Conservation (phyloP, 2,113 vertebrate species). For the Oncorhynchus gorbuscha region DNA sequence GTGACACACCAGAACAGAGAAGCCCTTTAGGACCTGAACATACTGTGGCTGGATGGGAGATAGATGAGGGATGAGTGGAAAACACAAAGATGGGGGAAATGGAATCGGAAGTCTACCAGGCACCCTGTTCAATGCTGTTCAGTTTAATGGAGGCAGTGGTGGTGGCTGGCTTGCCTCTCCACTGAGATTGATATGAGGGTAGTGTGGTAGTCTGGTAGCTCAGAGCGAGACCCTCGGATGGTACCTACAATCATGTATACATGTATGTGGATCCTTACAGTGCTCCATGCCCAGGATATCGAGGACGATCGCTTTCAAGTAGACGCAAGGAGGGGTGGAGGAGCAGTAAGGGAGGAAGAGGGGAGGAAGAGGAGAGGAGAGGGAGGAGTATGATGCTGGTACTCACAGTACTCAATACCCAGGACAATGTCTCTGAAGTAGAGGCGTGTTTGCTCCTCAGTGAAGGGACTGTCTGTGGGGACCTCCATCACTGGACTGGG, state of each 20-base stretch:
- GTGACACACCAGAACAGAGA: not conserved
- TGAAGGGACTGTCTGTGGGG: conserved; percentile 83
- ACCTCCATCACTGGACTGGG: conserved; percentile 95
- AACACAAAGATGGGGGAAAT: not conserved
- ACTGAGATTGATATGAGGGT: not conserved
- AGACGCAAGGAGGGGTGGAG: too few species aligned
- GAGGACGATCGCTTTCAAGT: too few species aligned
- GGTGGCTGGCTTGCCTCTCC: not conserved
- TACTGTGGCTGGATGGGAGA: not conserved
- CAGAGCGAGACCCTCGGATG: too few species aligned
- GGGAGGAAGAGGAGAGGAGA: too few species aligned
- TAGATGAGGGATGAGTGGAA: not conserved
- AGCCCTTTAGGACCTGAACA: not conserved
- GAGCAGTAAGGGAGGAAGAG: too few species aligned
- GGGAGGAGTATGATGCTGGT: not conserved
- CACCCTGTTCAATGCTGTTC: not conserved
- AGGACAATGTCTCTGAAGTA: conserved; percentile 94
- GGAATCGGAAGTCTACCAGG: not conserved
- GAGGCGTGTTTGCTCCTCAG: conserved; percentile 86
- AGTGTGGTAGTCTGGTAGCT: too few species aligned
- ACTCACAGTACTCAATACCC: conserved; percentile 97
- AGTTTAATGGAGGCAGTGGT: too few species aligned
- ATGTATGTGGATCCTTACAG: too few species aligned
- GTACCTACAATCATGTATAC: too few species aligned
- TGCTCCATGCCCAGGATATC: too few species aligned